These are phyloP conservation scores for Macrochelys suwanniensis DNA, from an alignment of 2,797 vertebrate species.

Conservation along the genomic window DNA sequence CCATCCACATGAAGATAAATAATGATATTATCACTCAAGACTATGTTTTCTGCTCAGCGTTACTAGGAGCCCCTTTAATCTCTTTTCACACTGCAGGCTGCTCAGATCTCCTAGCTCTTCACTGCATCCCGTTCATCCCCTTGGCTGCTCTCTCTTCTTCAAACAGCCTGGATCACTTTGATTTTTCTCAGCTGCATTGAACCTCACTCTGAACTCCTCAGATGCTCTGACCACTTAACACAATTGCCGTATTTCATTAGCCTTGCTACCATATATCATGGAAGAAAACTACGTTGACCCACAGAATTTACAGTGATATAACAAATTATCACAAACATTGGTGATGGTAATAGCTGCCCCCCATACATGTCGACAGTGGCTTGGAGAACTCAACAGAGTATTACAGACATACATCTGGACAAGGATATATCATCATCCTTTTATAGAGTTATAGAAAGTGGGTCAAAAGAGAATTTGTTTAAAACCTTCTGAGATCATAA, in stretches of 20 bases:
- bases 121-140: neutral
- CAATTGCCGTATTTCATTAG: neutral
- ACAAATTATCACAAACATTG: neutral
- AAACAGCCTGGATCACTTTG: neutral
- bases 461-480: neutral
- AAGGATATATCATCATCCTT: neutral
- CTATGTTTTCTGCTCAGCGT: neutral
- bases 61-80: neutral
- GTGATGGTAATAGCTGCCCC: neutral
- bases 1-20: neutral
- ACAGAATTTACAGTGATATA: neutral
- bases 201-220: neutral
- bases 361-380: neutral
- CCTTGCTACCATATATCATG: neutral
- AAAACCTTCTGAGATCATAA: neutral
- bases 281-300: neutral
- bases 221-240: neutral
- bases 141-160: neutral
- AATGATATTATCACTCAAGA: neutral
- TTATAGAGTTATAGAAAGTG: neutral
- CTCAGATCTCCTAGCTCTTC: constrained; percentile 15
- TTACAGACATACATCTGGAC: neutral
- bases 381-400: neutral
- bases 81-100: constrained; percentile 4
- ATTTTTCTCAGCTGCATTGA: neutral